Evolutionary conservation across 2,797 vertebrate species (phyloP), one percentile per base, ranked within the genome.

Genomic region (Champsocephalus esox): DNA sequence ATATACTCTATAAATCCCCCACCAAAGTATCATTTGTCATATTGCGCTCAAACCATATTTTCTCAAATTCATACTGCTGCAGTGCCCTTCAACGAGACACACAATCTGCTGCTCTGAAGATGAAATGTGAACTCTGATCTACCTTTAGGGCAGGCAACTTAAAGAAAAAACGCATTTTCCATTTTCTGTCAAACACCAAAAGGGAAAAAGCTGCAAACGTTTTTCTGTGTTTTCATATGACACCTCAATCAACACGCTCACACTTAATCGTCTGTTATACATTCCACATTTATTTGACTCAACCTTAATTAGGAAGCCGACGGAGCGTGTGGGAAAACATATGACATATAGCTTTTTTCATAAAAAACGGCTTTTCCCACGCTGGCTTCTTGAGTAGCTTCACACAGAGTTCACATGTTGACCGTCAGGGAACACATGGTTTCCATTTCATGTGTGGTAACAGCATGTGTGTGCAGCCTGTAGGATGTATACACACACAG

Each of bases 401-500:
- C 68, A 65, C 76, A 78, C 68, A 61, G 64, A 57, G 58, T 72
- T 84, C 77, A 54, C 70, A 72, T 80, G 70, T 54, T 71, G 72
- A 76, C 77, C 41, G 5, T 73, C 64, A 34, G 76, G 69, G 86
- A 86, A 77, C 88, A 90, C 66, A 71, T 88, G 90, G 89, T 85
- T 90, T 88, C 77, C 44, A 86, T 92, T 88, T 72, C 24, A 46
- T 17, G 57, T 48, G 79, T 54, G 57, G 73, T 68, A 77, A 80
- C 79, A 62, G 66, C 70, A 73, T 61, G 67, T 72, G 67, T 72
- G 66, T 45, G 59, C 34, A 43, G n/a, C 70, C 61, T 48, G 68
- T 24, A 55, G 69, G 54, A 51, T 34, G 21, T 70, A 38, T 38
- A 65, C 8, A n/a, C 60, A 54, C 55, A 54, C 56, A 64, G 24